Base-by-base conservation (phyloP, 2,797 vertebrate species). In the Remorina albescens region DNA sequence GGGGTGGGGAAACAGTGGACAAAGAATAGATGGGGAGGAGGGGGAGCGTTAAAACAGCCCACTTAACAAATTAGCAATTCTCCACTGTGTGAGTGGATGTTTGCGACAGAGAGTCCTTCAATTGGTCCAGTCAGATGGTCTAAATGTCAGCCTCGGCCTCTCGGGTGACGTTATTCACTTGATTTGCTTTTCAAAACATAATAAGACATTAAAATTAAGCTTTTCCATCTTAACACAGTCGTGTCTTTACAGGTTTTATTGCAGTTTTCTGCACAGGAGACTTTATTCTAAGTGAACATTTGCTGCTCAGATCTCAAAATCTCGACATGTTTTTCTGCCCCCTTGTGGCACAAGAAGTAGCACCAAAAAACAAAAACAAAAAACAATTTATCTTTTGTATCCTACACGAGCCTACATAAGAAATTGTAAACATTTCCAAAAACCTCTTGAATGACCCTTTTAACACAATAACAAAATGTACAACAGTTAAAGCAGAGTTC, bases 41-140 rank as follows among this genome's bases (percentile, higher is more conserved):
- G 66, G 83, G 83, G 80, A 59, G 47, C 39, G 81, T 82, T 77
- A 74, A 86, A 88, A 84, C 71, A 76, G 74, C 67, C 76, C 81
- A 74, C 82, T 81, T 88, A 71, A 86, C 86, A 88, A 81, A 90
- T 85, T 54, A 86, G 70, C 84, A 76, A 76, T 80, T 89, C 83
- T 80, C 80, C 63, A 25, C 77, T 67, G 60, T 0, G n/a, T 50
- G 65, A 82, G 68, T 67, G 19, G 23, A 47, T 81, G 78, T 85
- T 86, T 83, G 80, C 28, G 1, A 41, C 83, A 39, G 58, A 12
- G 21, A 7, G 53, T n/a, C n/a, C 61, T 74, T 62, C 54, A 39
- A 5, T 57, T 49, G 67, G 44, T 50, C 56, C 30, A 16, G 39
- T 61, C 69, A 58, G 44, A 67, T 63, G 6, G 60, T 42, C 39